A percentile compares a stretch with the other conserved stretches of the same genome.
These are phyloP conservation scores for Anthophora plumipes DNA, from an alignment of 2,888 invertebrate species.

Conservation along the genomic window DNA sequence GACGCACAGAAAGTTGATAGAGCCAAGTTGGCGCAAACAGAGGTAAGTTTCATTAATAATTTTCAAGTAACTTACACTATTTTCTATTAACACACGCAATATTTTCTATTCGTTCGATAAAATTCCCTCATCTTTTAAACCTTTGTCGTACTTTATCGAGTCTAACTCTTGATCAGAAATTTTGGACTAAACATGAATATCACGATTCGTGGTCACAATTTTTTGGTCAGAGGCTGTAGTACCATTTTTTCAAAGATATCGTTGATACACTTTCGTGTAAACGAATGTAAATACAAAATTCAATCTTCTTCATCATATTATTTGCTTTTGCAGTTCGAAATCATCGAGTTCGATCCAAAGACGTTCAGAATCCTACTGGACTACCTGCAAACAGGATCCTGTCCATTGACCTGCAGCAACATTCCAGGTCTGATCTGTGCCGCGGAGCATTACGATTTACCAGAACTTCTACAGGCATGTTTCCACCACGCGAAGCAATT, in stretches of 20 bases:
- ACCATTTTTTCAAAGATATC: no score
- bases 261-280: no score
- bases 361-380: slow-evolving; percentile 96
- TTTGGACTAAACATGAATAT: no score
- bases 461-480: slow-evolving; percentile 96
- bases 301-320: neutral
- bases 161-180: no score
- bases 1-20: slow-evolving; percentile 97
- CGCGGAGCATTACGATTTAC: slow-evolving; percentile 97
- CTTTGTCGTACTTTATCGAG: no score
- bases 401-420: slow-evolving; percentile 95
- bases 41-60: slow-evolving; percentile 85
- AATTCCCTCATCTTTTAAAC: no score
- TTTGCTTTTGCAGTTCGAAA: slow-evolving; percentile 91
- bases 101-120: neutral
- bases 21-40: slow-evolving; percentile 95
- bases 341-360: slow-evolving; percentile 97
- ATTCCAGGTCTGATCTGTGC: slow-evolving; percentile 97
- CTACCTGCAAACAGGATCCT: slow-evolving; percentile 96
- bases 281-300: no score
- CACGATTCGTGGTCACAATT: no score
- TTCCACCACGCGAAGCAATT: slow-evolving; percentile 98
- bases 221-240: no score
- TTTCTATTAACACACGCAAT: no score
- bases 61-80: neutral